Conservation (phyloP, 2,797 vertebrate genomes). For the Pelodytes ibericus region DNA sequence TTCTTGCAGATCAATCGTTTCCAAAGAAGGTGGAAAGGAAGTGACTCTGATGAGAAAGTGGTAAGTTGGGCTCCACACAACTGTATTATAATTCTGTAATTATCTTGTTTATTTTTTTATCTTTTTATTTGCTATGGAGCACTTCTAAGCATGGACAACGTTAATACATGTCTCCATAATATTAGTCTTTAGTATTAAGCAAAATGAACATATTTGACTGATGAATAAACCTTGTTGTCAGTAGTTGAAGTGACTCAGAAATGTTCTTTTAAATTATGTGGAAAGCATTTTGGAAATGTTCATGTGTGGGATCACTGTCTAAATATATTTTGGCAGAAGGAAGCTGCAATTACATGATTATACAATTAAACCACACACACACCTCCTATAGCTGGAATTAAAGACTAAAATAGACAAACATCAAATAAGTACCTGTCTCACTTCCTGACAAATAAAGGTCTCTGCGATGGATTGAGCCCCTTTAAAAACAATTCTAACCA, state of each 20-base stretch:
- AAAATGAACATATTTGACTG: not conserved
- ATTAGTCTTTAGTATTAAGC: too few relatives aligned
- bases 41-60: slow-evolving; percentile 48
- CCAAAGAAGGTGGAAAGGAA: slow-evolving; percentile 38
- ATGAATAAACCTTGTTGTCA: not conserved
- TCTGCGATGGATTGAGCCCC: too few relatives aligned
- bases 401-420: slow-evolving; percentile 1
- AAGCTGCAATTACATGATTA: slow-evolving; percentile 51
- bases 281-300: slow-evolving; percentile 19
- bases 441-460: not conserved
- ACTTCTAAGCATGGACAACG: too few relatives aligned
- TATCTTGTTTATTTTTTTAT: not conserved
- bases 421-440: slow-evolving; percentile 24
- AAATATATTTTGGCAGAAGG: slow-evolving; percentile 42
- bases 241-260: not conserved
- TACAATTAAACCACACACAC: slow-evolving; percentile 28
- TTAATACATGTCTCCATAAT: too few relatives aligned
- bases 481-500: too few relatives aligned
- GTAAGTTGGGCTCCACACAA: slow-evolving; percentile 2
- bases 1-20: slow-evolving; percentile 39
- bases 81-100: not conserved
- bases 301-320: slow-evolving; percentile 36
- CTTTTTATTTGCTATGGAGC: too few relatives aligned
- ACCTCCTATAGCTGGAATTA: slow-evolving; percentile 31
- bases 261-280: slow-evolving; percentile 4